A percentile compares a stretch with the other conserved stretches of the same genome.
Evolutionary conservation across 1,140 invertebrate genomes (phyloP).

Genomic region (Drosophila mojavensis): DNA sequence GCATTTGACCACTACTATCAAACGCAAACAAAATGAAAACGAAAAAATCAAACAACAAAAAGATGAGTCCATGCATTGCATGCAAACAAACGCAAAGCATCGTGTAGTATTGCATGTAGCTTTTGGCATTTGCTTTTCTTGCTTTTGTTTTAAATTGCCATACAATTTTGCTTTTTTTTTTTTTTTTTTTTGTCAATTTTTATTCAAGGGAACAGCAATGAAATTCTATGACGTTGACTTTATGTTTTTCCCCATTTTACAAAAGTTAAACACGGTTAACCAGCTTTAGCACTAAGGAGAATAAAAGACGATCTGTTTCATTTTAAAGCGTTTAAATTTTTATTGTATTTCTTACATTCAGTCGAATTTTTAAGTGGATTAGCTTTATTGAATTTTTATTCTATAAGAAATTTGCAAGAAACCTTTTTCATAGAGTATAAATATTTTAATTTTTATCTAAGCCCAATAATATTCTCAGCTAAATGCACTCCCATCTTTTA

Average conservation of each 20-base stretch:
- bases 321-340: too few relatives aligned
- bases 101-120: conserved; percentile 59
- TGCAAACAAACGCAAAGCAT: conserved; percentile 48
- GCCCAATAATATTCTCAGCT: too few relatives aligned
- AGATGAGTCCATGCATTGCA: conserved; percentile 26
- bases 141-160: conserved; percentile 57
- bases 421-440: too few relatives aligned
- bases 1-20: conserved; percentile 61
- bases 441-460: too few relatives aligned
- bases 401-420: too few relatives aligned
- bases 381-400: too few relatives aligned
- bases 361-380: too few relatives aligned
- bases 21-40: conserved; percentile 42
- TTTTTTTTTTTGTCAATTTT: neutral
- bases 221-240: conserved; percentile 64
- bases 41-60: conserved; percentile 39
- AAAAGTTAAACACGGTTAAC: conserved; percentile 23
- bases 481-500: conserved; percentile 1
- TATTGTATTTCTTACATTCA: too few relatives aligned
- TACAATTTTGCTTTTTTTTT: conserved; percentile 42
- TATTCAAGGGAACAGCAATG: conserved; percentile 52
- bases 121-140: conserved; percentile 56
- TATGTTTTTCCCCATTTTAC: conserved; percentile 12
- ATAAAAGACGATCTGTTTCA: neutral
- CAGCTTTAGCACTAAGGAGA: conserved; percentile 8